Evolutionary conservation across 2,797 vertebrate species (phyloP).

Genomic region (Rhadinocentrus ornatus): DNA sequence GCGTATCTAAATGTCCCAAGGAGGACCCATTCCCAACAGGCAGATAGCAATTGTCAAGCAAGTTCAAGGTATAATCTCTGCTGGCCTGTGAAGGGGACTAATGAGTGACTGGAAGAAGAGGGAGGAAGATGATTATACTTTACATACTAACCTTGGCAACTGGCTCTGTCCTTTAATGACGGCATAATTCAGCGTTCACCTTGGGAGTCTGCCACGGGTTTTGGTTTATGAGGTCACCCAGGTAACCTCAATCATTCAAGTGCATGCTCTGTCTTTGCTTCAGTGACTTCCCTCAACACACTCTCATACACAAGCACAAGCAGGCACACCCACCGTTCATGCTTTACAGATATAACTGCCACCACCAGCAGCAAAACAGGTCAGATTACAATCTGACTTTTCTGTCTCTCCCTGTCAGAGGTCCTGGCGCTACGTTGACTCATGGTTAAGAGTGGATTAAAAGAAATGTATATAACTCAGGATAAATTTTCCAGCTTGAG

Average conservation of each 20-base stretch:
- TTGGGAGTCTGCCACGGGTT: slow-evolving; percentile 87
- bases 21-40: slow-evolving; percentile 75
- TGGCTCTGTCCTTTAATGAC: slow-evolving; percentile 87
- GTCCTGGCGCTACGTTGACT: slow-evolving; percentile 57
- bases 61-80: slow-evolving; percentile 86
- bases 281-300: slow-evolving; percentile 78
- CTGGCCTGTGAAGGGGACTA: slow-evolving; percentile 82
- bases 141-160: slow-evolving; percentile 90
- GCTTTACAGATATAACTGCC: slow-evolving; percentile 60
- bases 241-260: slow-evolving; percentile 89
- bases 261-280: slow-evolving; percentile 84
- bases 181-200: slow-evolving; percentile 89
- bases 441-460: slow-evolving; percentile 55
- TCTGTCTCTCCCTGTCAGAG: slow-evolving; percentile 49
- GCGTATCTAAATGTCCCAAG: slow-evolving; percentile 81
- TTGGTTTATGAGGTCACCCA: slow-evolving; percentile 88
- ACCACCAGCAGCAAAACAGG: slow-evolving; percentile 54
- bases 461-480: slow-evolving; percentile 61
- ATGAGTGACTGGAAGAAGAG: slow-evolving; percentile 83
- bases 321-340: slow-evolving; percentile 41
- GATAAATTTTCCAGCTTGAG: slow-evolving; percentile 54
- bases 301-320: slow-evolving; percentile 25
- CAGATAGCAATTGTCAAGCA: slow-evolving; percentile 76
- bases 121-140: slow-evolving; percentile 85
- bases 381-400: slow-evolving; percentile 67